Conservation (phyloP, 2,888 invertebrate species). For the Crematogaster levior region DNA sequence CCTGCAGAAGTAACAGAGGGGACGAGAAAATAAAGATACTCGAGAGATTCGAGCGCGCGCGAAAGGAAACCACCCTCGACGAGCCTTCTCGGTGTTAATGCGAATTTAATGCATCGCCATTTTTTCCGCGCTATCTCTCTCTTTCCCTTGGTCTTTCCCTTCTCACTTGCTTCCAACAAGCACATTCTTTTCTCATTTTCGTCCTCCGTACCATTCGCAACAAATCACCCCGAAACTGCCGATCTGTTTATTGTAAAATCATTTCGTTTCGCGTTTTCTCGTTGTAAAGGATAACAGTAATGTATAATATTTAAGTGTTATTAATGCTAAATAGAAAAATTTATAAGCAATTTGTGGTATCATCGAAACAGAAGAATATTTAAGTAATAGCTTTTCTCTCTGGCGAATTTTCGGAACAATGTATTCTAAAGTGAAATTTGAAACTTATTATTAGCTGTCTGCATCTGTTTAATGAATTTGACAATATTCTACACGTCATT, state of each 20-base stretch:
- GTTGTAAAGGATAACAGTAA: constrained; percentile 2
- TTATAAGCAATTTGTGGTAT: background rate
- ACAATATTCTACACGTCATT: background rate
- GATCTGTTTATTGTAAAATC: constrained; percentile 27
- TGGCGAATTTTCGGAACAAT: background rate
- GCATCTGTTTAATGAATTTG: background rate
- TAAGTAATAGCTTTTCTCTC: background rate
- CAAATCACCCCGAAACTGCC: constrained; percentile 20
- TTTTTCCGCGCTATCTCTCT: constrained; percentile 34
- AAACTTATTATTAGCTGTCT: background rate
- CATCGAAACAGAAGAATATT: background rate
- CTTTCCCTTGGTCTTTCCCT: background rate
- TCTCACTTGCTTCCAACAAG: background rate
- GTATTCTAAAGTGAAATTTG: background rate
- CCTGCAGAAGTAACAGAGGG: constrained; percentile 15
- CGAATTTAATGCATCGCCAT: constrained; percentile 72
- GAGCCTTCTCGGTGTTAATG: constrained; percentile 68
- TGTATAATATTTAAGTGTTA: constrained; percentile 4
- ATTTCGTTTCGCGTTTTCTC: constrained; percentile 7
- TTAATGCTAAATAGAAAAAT: background rate
- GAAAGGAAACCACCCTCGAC: constrained; percentile 15
- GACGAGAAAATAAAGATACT: constrained; percentile 59
- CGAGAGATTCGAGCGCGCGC: constrained; percentile 50
- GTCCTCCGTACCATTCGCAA: background rate
- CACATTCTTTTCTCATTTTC: constrained; percentile 9